Percentiles rank a stretch among this genome's conserved stretches.
These are phyloP conservation scores for Trissonchulus latispiculum DNA, from an alignment of 2,888 invertebrate species.

Conservation along the genomic window DNA sequence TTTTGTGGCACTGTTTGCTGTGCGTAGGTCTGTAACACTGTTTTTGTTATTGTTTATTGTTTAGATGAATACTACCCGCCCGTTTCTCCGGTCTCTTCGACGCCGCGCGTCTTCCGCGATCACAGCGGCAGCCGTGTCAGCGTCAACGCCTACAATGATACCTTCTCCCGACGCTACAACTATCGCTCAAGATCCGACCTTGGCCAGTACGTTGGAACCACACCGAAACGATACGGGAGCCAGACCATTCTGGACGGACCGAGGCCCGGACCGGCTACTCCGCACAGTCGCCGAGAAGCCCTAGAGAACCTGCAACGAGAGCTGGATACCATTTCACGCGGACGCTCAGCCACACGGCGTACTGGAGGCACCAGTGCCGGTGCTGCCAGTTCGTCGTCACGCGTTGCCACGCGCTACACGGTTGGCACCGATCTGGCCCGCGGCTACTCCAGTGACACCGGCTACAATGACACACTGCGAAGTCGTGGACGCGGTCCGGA, in stretches of 20 bases:
- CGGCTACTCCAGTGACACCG: constrained; percentile 33
- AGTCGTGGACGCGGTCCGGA: constrained; percentile 22
- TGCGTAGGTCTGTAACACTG: constrained; percentile 11
- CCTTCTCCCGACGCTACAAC: constrained; percentile 37
- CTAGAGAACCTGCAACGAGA: constrained; percentile 41
- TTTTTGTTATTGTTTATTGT: too few species aligned
- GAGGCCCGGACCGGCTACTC: constrained; percentile 41
- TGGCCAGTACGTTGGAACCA: constrained; percentile 23
- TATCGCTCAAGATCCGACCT: constrained; percentile 41
- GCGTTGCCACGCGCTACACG: neutral
- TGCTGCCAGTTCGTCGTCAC: constrained; percentile 24
- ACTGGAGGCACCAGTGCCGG: neutral
- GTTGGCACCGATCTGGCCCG: constrained; percentile 20
- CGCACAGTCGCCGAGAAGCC: constrained; percentile 35
- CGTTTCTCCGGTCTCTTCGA: constrained; percentile 8
- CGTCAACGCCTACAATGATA: constrained; percentile 29
- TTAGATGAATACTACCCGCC: constrained; percentile 11
- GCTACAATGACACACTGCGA: constrained; percentile 35
- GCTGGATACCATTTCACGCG: constrained; percentile 38
- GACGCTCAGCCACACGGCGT: constrained; percentile 30
- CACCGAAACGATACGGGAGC: constrained; percentile 38
- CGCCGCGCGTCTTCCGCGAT: neutral
- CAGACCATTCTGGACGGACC: constrained; percentile 42
- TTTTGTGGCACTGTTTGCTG: too few species aligned
- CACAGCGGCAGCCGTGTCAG: neutral